phyloP scores from a whole-genome alignment of 2,113 vertebrate species.

The Chaenogobius annularis region DNA sequence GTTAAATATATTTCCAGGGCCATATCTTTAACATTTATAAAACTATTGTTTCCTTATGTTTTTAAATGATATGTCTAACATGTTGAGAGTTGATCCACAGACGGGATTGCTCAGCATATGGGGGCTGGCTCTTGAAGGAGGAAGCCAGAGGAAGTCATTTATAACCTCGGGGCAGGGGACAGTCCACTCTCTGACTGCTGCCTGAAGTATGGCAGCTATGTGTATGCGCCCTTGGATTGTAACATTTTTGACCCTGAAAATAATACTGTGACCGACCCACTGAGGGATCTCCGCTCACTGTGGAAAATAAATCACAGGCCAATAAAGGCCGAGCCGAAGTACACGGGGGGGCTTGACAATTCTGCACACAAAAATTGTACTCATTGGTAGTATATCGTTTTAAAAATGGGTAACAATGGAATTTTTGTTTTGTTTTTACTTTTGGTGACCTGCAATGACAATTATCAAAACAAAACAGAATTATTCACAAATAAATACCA shows the following conservation, averaged over 20 bases:
- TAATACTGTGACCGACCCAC: conserved; percentile 51
- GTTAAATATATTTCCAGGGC: conserved; percentile 2
- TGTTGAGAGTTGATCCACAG: conserved; percentile 24
- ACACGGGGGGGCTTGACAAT: conserved; percentile 14
- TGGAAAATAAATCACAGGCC: conserved; percentile 44
- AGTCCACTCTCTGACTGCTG: conserved; percentile 48
- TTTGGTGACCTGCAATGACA: too few species aligned
- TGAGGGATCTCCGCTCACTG: conserved; percentile 49
- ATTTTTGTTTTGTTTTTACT: too few species aligned
- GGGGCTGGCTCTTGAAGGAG: conserved; percentile 45
- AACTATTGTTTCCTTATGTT: not conserved
- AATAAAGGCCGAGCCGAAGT: conserved; percentile 2
- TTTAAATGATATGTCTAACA: not conserved
- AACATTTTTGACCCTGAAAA: conserved; percentile 53
- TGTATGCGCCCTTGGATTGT: conserved; percentile 51
- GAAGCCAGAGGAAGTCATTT: conserved; percentile 72
- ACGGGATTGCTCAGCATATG: conserved; percentile 20
- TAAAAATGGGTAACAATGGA: not conserved
- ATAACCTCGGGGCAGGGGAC: conserved; percentile 59
- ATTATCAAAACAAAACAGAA: too few species aligned
- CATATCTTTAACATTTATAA: not conserved
- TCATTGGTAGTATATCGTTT: not conserved
- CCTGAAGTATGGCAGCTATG: conserved; percentile 63
- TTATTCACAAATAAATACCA: too few species aligned
- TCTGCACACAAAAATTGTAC: not conserved